phyloP scores from a whole-genome alignment of 2,113 vertebrate genomes.

The Pelmatolapia mariae region DNA sequence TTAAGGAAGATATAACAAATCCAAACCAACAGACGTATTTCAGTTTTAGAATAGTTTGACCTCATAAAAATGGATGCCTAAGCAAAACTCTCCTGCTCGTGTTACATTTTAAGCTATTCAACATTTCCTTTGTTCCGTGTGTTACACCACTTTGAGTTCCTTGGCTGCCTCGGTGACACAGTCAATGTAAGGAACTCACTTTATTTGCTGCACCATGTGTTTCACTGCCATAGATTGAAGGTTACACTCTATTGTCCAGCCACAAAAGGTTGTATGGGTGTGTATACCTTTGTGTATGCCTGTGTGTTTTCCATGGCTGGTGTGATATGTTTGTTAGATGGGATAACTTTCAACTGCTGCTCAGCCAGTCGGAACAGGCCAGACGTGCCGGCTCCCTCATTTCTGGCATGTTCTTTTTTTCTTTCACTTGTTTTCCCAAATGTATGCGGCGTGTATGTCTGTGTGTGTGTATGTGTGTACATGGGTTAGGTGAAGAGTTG shows the following conservation, averaged over 20 bases:
- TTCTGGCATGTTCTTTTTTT: slow-evolving; percentile 14
- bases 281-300: not conserved
- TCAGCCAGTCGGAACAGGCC: slow-evolving; percentile 63
- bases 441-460: not conserved
- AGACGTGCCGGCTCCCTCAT: slow-evolving; percentile 42
- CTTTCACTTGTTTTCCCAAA: not conserved
- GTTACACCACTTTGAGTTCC: not conserved
- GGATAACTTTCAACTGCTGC: slow-evolving; percentile 64
- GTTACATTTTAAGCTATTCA: not conserved
- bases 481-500: not conserved
- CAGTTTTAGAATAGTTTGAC: not conserved
- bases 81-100: not conserved
- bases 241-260: slow-evolving; percentile 32
- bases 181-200: not conserved
- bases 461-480: not conserved
- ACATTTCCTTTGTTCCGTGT: not conserved
- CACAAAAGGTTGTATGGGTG: slow-evolving; percentile 19
- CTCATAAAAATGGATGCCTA: not conserved
- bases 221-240: slow-evolving; percentile 31
- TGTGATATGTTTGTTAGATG: slow-evolving; percentile 57
- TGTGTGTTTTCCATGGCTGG: slow-evolving; percentile 13
- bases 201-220: slow-evolving; percentile 7
- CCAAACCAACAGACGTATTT: not conserved
- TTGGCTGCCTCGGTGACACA: not conserved
- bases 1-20: not conserved